Conservation (phyloP, 2,113 vertebrate genomes). For the Lota lota region DNA sequence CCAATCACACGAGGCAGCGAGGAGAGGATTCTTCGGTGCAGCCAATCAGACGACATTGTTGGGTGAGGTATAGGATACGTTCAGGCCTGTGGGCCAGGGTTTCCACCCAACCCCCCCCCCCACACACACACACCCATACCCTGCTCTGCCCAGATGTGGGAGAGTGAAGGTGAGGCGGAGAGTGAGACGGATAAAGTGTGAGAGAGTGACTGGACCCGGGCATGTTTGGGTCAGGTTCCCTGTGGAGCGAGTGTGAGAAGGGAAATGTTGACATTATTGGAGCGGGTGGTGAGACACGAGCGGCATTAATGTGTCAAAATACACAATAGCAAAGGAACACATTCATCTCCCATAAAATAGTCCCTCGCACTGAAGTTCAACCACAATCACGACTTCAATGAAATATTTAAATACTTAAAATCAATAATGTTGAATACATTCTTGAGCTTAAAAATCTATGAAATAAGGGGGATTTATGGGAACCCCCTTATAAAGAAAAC, state of each 20-base stretch:
- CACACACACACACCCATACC: neutral
- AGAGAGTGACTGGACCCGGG: constrained; percentile 27
- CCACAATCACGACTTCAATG: too few species aligned
- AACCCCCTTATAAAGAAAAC: too few species aligned
- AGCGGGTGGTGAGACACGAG: neutral
- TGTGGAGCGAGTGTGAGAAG: neutral
- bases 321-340: neutral
- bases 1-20: constrained; percentile 19
- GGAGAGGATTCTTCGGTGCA: neutral
- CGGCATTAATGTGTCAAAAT: neutral
- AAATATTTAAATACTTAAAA: too few species aligned
- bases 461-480: too few species aligned
- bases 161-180: constrained; percentile 30
- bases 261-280: neutral
- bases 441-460: too few species aligned
- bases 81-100: constrained; percentile 10
- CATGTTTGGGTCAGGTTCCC: constrained; percentile 25
- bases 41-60: constrained; percentile 5
- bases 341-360: too few species aligned
- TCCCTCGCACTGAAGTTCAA: too few species aligned
- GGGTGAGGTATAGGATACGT: constrained; percentile 32
- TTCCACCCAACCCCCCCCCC: neutral
- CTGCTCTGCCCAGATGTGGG: neutral
- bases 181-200: constrained; percentile 17
- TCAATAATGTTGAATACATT: too few species aligned